Evolutionary conservation across 2,113 vertebrate species (phyloP), one percentile per base, ranked within the genome.

Genomic region (Tachuris rubrigastra): DNA sequence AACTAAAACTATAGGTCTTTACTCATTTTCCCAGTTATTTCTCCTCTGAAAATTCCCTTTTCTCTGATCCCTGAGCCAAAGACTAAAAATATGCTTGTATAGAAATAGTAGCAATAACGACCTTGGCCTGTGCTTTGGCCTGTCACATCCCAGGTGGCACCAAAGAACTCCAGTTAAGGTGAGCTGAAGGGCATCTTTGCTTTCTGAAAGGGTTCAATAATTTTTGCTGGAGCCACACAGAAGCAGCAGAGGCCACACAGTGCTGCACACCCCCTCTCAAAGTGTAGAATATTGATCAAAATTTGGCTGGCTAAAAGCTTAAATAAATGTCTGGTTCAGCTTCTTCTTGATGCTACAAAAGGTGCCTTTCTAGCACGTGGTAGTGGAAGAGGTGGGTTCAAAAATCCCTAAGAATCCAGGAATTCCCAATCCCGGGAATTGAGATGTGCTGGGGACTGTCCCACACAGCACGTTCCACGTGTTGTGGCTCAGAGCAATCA

Each of bases 1-100:
- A 95, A 95, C 56, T 69, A 55, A 83, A 97, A 92, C 85, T 91
- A 91, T 35, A 85, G 93, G 93, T 97, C 87, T 95, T 44, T 78
- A 58, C 68, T 96, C 55, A 47, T 93, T 96, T 97, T 90, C 80
- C 85, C 90, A 66, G 58, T 90, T 95, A 74, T 82, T 96, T 89
- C 63, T 69, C 55, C 59, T 71, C 62, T 23, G 37, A 95, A 92
- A 94, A 96, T 90, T 93, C 87, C 94, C 84, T 75, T 85, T 74
- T 89, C 56, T 72, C 85, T 82, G 74, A 92, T 94, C 90, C 74
- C 55, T 63, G 37, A 95, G 82, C 9, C 3, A 88, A 94, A 90
- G 84, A 92, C 71, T 96, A 85, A 93, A 96, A 95, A 88, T 87
- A 53, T 30, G 21, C 93, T 90, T 94, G 87, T 86, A 16, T 13